These are phyloP conservation scores for Amblyopsis hoosieri DNA, from an alignment of 2,797 vertebrate genomes.

Conservation along the genomic window DNA sequence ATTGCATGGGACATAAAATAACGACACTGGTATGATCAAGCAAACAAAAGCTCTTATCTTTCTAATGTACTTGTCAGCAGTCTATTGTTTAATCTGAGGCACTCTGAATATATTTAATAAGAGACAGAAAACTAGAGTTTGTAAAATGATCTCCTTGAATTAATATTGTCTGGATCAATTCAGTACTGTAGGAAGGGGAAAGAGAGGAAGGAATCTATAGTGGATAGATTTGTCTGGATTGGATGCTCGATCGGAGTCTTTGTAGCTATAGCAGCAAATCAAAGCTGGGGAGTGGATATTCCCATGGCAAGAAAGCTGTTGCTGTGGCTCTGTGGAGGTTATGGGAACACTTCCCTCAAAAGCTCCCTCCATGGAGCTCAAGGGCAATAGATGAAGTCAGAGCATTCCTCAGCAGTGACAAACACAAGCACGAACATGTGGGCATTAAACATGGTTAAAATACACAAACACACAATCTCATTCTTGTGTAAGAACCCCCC, in stretches of 20 bases:
- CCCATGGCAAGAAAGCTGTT: background rate
- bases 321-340: background rate
- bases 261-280: background rate
- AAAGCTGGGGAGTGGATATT: background rate
- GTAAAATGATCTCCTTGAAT: constrained; percentile 16
- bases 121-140: background rate
- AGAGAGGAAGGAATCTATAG: background rate
- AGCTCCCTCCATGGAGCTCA: constrained; percentile 7
- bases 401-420: background rate
- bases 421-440: background rate
- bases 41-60: no score
- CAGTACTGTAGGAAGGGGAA: constrained; percentile 25
- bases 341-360: background rate
- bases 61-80: no score
- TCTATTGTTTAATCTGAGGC: no score
- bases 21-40: no score
- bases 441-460: background rate
- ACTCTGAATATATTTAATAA: background rate
- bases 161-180: constrained; percentile 7
- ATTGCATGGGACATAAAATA: no score
- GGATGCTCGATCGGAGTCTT: no score
- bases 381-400: background rate
- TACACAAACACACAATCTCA: background rate
- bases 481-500: constrained; percentile 6
- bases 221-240: constrained; percentile 2